Conservation (phyloP, 2,113 vertebrate species). For the Paedocypris sp. region DNA sequence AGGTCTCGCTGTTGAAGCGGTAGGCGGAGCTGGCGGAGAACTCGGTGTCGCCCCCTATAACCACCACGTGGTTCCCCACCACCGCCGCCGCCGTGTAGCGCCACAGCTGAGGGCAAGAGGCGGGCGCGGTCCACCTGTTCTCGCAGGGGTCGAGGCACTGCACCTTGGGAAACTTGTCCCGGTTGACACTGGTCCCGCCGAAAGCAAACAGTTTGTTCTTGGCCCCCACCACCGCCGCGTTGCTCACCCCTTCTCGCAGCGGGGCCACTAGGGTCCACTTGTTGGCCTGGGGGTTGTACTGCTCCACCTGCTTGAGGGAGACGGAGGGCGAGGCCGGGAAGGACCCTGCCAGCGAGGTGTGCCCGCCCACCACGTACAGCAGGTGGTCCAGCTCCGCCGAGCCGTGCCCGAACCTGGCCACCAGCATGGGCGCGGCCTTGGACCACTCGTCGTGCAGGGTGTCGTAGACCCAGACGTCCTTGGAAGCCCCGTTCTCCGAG, state of each 20-base stretch:
- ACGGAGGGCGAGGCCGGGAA: conserved; percentile 74
- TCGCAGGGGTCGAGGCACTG: conserved; percentile 71
- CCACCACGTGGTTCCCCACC: conserved; percentile 66
- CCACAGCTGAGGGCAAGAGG: conserved; percentile 71
- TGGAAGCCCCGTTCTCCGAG: conserved; percentile 72
- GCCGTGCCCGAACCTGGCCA: conserved; percentile 70
- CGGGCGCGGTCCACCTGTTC: conserved; percentile 68
- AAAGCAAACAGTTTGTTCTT: conserved; percentile 76
- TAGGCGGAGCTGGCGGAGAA: conserved; percentile 75
- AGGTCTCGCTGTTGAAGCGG: conserved; percentile 74
- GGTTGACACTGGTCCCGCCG: conserved; percentile 70
- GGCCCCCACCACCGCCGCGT: conserved; percentile 70
- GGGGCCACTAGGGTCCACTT: conserved; percentile 74
- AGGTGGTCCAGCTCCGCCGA: conserved; percentile 68
- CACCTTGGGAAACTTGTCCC: conserved; percentile 70
- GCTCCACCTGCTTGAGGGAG: conserved; percentile 74
- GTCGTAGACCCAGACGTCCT: conserved; percentile 76
- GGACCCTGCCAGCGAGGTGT: conserved; percentile 66
- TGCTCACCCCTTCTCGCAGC: conserved; percentile 72
- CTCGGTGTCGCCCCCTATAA: conserved; percentile 71
- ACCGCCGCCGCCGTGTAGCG: conserved; percentile 72
- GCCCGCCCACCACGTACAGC: conserved; percentile 70
- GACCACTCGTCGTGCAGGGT: conserved; percentile 74
- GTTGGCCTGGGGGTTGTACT: conserved; percentile 72
- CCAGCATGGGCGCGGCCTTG: conserved; percentile 69